Conservation (phyloP, 2,113 vertebrate species). For the Cromileptes altivelis region DNA sequence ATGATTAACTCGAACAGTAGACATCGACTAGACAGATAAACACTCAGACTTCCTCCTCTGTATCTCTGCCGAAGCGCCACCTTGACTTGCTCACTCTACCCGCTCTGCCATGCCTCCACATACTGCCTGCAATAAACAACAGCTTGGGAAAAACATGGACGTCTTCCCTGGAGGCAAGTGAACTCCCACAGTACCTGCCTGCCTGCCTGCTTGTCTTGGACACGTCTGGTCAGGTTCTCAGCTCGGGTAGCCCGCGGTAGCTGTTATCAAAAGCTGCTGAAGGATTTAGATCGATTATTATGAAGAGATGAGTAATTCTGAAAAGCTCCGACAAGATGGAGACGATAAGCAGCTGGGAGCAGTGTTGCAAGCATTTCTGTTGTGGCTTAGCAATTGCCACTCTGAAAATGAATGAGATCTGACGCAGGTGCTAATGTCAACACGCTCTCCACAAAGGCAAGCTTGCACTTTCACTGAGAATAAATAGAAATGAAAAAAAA, state of each 20-base stretch:
- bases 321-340: slow-evolving; percentile 36
- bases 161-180: slow-evolving; percentile 42
- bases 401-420: slow-evolving; percentile 46
- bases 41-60: slow-evolving; percentile 67
- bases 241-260: slow-evolving; percentile 54
- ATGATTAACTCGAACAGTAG: slow-evolving; percentile 76
- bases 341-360: slow-evolving; percentile 52
- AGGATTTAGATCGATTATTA: slow-evolving; percentile 68
- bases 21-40: slow-evolving; percentile 65
- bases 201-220: slow-evolving; percentile 39
- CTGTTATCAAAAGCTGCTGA: slow-evolving; percentile 70
- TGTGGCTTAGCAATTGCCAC: slow-evolving; percentile 31
- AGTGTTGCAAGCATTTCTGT: slow-evolving; percentile 58
- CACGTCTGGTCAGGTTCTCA: slow-evolving; percentile 70
- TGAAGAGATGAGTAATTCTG: slow-evolving; percentile 57
- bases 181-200: slow-evolving; percentile 40
- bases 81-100: slow-evolving; percentile 39
- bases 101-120: slow-evolving; percentile 37
- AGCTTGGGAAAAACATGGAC: slow-evolving; percentile 37
- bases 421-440: slow-evolving; percentile 47
- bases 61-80: slow-evolving; percentile 57
- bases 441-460: slow-evolving; percentile 22
- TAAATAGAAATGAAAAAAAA: slow-evolving; percentile 16
- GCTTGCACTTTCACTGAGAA: slow-evolving; percentile 52
- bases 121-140: slow-evolving; percentile 56